These are phyloP conservation scores for Tribolium castaneum DNA, from an alignment of 1,140 invertebrate species.

Conservation along the genomic window DNA sequence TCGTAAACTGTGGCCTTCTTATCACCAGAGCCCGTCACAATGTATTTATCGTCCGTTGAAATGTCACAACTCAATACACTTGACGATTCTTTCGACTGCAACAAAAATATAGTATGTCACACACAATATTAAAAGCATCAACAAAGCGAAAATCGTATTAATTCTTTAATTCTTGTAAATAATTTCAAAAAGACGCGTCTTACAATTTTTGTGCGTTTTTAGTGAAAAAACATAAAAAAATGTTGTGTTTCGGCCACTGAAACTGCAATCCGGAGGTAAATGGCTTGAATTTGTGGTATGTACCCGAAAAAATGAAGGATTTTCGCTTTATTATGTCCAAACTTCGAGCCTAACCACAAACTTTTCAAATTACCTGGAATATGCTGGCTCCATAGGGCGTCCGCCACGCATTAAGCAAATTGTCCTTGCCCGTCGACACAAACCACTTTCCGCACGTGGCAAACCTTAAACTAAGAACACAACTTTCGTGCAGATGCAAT, in stretches of 20 bases:
- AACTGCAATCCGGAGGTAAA: too few relatives aligned
- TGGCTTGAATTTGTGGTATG: too few relatives aligned
- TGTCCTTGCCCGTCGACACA: conserved; percentile 99
- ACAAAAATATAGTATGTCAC: conserved; percentile 61
- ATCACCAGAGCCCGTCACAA: conserved; percentile 98
- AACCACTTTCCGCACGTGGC: conserved; percentile 99
- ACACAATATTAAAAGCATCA: too few relatives aligned
- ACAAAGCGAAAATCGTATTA: too few relatives aligned
- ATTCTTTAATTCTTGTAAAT: too few relatives aligned
- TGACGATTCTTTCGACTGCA: conserved; percentile 97
- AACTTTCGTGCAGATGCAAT: conserved; percentile 97
- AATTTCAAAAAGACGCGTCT: too few relatives aligned
- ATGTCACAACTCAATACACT: conserved; percentile 99
- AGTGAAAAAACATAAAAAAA: too few relatives aligned
- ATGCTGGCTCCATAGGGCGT: conserved; percentile 98
- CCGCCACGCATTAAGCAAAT: conserved; percentile 97
- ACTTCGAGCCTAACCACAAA: not conserved
- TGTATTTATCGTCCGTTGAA: conserved; percentile 97
- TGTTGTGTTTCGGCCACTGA: too few relatives aligned
- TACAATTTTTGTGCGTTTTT: too few relatives aligned
- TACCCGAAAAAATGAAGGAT: too few relatives aligned
- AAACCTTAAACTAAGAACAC: conserved; percentile 96
- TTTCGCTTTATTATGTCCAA: too few relatives aligned
- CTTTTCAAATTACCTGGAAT: conserved; percentile 83
- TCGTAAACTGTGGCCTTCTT: conserved; percentile 99